Conservation (phyloP, 2,888 invertebrate species). For the Schizaphis graminum region DNA sequence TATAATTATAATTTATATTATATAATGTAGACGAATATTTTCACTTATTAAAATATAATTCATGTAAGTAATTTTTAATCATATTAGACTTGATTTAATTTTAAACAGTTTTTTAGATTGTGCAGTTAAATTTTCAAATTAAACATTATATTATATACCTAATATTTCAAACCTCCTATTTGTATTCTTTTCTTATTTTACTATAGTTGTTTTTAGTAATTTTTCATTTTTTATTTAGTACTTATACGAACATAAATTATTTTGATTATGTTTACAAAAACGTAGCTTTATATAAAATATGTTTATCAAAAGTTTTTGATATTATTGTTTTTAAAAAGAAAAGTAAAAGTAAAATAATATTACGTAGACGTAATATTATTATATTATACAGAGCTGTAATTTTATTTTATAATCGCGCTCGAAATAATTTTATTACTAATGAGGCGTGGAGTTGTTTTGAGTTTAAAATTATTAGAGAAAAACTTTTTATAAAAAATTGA, state of each 20-base stretch:
- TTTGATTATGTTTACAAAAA: not conserved
- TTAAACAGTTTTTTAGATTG: not conserved
- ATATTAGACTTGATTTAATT: not conserved
- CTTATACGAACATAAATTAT: not conserved
- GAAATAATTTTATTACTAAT: not conserved
- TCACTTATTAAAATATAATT: not conserved
- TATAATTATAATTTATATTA: not conserved
- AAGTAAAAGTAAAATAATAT: not conserved
- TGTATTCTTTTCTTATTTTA: not conserved
- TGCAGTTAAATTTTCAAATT: not conserved
- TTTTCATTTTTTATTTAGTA: not conserved
- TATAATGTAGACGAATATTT: not conserved
- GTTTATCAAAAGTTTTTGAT: not conserved
- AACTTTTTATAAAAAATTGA: not conserved
- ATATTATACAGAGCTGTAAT: not conserved
- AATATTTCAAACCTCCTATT: not conserved
- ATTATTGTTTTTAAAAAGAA: conserved; percentile 1
- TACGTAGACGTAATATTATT: not conserved
- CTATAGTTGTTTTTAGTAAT: not conserved
- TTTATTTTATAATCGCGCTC: not conserved
- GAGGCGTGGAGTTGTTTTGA: not conserved
- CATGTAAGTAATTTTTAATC: too few relatives aligned
- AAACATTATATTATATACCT: not conserved
- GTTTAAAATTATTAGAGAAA: not conserved
- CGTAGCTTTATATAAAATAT: not conserved